Evolutionary conservation across 2,113 vertebrate genomes (phyloP).

Genomic region (Leptobrachium ailaonicum): DNA sequence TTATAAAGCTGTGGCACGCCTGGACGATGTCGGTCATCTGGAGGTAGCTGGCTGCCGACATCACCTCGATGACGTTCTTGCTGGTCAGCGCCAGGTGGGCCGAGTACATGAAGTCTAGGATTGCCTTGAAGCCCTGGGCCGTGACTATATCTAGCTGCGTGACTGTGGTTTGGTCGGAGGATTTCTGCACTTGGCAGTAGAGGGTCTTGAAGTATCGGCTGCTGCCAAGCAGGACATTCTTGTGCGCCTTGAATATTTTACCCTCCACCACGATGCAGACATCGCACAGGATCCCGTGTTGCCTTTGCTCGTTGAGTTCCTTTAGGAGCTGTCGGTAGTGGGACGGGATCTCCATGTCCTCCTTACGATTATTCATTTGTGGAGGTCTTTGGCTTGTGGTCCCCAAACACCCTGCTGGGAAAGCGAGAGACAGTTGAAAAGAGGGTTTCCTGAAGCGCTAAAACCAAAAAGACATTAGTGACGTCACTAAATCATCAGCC

Average conservation of each 20-base stretch:
- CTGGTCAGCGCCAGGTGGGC: slow-evolving; percentile 95
- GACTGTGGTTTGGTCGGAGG: slow-evolving; percentile 88
- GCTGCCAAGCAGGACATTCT: slow-evolving; percentile 93
- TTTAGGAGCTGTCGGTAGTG: slow-evolving; percentile 95
- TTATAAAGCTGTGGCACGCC: slow-evolving; percentile 96
- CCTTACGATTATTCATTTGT: slow-evolving; percentile 95
- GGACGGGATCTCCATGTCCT: slow-evolving; percentile 98
- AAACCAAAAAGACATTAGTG: too few relatives aligned
- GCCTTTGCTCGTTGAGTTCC: slow-evolving; percentile 94
- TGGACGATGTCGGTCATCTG: slow-evolving; percentile 99
- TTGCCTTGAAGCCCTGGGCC: slow-evolving; percentile 94
- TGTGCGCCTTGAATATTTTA: slow-evolving; percentile 96
- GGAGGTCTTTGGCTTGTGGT: slow-evolving; percentile 58
- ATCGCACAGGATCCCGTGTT: slow-evolving; percentile 94
- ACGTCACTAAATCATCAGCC: too few relatives aligned
- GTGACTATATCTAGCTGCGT: slow-evolving; percentile 97
- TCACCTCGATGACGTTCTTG: slow-evolving; percentile 97
- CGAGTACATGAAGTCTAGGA: slow-evolving; percentile 98
- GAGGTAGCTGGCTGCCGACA: slow-evolving; percentile 96
- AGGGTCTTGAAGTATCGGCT: slow-evolving; percentile 98
- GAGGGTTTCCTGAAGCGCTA: too few relatives aligned
- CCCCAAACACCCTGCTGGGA: slow-evolving; percentile 4
- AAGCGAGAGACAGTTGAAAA: background rate
- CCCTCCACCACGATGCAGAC: slow-evolving; percentile 94
- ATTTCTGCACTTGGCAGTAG: slow-evolving; percentile 97